Conservation (phyloP, 2,888 invertebrate species). For the Cheilosia vernalis region DNA sequence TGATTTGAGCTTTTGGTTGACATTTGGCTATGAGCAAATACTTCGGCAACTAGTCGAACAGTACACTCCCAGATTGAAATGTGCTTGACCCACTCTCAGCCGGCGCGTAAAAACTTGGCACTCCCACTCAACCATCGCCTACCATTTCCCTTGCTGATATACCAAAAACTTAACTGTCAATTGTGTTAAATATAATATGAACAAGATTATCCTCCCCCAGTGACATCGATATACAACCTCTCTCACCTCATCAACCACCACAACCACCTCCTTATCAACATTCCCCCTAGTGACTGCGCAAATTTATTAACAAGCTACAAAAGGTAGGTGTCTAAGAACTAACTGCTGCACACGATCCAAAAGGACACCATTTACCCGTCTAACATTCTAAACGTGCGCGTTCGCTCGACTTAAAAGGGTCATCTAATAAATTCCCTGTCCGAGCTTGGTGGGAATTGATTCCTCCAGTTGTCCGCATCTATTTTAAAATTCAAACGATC, state of each 20-base stretch:
- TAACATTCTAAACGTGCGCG: constrained; percentile 62
- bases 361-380: constrained; percentile 38
- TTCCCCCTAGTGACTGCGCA: constrained; percentile 27
- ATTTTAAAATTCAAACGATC: constrained; percentile 60
- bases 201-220: not conserved
- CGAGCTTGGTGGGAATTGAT: constrained; percentile 63
- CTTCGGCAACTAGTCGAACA: too few species aligned
- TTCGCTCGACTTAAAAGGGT: constrained; percentile 54
- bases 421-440: constrained; percentile 73
- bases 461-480: constrained; percentile 51
- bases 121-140: too few species aligned
- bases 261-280: constrained; percentile 7
- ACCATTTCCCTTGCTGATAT: too few species aligned
- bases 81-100: too few species aligned
- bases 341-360: constrained; percentile 50
- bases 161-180: not conserved
- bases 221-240: constrained; percentile 4
- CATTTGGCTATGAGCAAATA: too few species aligned
- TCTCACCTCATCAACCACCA: not conserved
- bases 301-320: constrained; percentile 58
- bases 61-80: too few species aligned
- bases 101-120: too few species aligned
- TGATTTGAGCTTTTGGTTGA: too few species aligned
- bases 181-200: not conserved
- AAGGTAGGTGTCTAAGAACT: constrained; percentile 60